Evolutionary conservation across 2,888 invertebrate genomes (phyloP), one percentile per base, ranked within the genome.

Genomic region (Rhingia rostrata): DNA sequence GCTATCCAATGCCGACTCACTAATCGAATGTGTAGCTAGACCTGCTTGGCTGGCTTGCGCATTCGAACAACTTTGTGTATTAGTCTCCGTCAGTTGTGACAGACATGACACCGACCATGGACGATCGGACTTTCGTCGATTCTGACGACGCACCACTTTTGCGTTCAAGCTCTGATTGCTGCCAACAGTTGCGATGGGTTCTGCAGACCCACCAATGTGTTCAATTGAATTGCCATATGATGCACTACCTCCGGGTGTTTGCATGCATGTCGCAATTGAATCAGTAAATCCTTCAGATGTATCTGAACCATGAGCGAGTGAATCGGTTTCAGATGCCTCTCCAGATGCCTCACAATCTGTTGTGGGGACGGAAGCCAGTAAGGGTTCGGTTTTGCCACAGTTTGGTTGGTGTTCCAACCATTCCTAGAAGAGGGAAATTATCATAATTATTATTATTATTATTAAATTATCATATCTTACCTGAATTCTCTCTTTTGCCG

Each of bases 81-180:
- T 87, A 45, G 89, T 89, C 73, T 93, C 93, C 88, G 93, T 93
- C 81, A 95, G 92, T 89, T 96, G 96, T 10, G 96, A 95, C 43
- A 97, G 93, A 88, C 96, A 97, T 6, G 97, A 96, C 5, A 97
- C 97, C 80, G 97, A 97, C 96, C 97, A 97, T 0, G 97, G 97
- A 54, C 97, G 93, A 33, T 93, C 92, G 7, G 91, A 90, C 67
- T 92, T 90, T 63, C 92, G 91, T 39, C 91, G 90, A 74, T 89
- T 89, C 72, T 88, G 88, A 12, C 92, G 91, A 56, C 95, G 93
- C 87, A 95, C 92, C 82, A 94, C 93, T 73, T 95, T 95, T 53
- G 72, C 32, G 2, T 90, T 90, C 41, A 91, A 64, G 69, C 90
- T 91, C 74, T 90, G 89, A 86, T 90, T 91, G 86, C 90, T 88